Base-by-base conservation (phyloP, 1,140 invertebrate species). In the Orussus abietinus region DNA sequence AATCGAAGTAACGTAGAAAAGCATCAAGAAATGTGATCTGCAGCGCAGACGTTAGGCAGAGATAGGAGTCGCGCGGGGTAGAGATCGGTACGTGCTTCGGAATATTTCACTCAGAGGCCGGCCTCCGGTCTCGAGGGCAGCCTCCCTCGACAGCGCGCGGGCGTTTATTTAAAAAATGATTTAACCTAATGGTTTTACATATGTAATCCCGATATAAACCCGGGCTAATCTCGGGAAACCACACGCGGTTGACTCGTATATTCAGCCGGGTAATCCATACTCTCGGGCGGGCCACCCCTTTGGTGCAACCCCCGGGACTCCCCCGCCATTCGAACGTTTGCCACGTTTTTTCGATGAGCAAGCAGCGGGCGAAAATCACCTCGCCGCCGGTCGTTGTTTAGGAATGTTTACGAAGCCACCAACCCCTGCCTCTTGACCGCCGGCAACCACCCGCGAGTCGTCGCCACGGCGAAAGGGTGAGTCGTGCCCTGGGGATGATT, bases 141-240 rank as follows among this genome's bases (percentile, higher is more conserved):
- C n/a, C n/a, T n/a, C 37, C 31, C 19, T 29, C 26, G 29, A 39
- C 28, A 45, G 45, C 40, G 57, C 44, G 37, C 42, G 46, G 13
- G 46, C 62, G 59, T 69, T 69, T 69, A 65, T 68, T 70, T 61
- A 62, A 69, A 70, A 72, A 70, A 72, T 72, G 70, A 72, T 71
- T 73, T 69, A 69, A 70, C 65, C 62, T 67, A 68, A 71, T 69
- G 69, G 67, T 65, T 71, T 66, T 69, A 72, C 70, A 68, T 66
- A 63, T 71, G 70, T 72, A 72, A 73, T 73, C 67, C 64, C 67
- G 61, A 73, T 71, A 69, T 65, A 71, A 70, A 66, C 60, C 68
- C 55, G 39, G 45, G 64, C 70, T 73, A 73, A 73, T 73, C 70
- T 73, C 68, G 57, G 47, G 45, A 50, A 51, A 57, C 60, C 70